Base-by-base conservation (phyloP, 2,797 vertebrate genomes). In the Lates japonicus region DNA sequence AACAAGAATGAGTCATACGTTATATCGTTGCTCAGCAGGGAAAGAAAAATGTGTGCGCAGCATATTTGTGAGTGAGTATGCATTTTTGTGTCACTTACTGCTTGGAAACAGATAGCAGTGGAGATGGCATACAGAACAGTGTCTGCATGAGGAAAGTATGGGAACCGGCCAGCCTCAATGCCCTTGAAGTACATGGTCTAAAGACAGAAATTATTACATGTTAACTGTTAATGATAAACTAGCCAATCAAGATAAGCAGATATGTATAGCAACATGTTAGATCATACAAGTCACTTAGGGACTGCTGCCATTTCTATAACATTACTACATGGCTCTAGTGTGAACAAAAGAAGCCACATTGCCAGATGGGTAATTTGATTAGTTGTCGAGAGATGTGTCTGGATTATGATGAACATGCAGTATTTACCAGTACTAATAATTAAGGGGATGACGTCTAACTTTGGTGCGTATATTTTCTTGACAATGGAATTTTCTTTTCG, bases 101-200 rank as follows among this genome's bases (percentile, higher is more conserved):
- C 98, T 87, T 99, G 98, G 93, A 99, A 99, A 93, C 98, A 99
- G 93, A 99, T 97, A 0, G 98, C 98, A 4, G 98, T 99, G 58
- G 98, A 99, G 89, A 99, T 91, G 90, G 97, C 97, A 74, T 99
- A 99, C 80, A 99, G 96, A 82, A 99, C 49, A 0, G 97, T 98
- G 90, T 99, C 98, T 10, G 98, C 98, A 16, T 99, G 96, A 61
- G 98, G 96, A 76, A 99, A 97, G 93, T 99, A 99, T 3, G 98
- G 98, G 87, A 97, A 96, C 22, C 94, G 96, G 57, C 98, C 98
- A 1, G 98, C 96, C 93, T 99, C 97, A 19, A 99, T 99, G 81
- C 98, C 98, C 94, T 99, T 99, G 91, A 99, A 99, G 94, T 99
- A 99, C 91, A 99, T 92, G 2, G 97, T 98, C 98, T 99, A 86